Base-by-base conservation (phyloP, 2,888 invertebrate genomes). In the Margaritifera margaritifera region DNA sequence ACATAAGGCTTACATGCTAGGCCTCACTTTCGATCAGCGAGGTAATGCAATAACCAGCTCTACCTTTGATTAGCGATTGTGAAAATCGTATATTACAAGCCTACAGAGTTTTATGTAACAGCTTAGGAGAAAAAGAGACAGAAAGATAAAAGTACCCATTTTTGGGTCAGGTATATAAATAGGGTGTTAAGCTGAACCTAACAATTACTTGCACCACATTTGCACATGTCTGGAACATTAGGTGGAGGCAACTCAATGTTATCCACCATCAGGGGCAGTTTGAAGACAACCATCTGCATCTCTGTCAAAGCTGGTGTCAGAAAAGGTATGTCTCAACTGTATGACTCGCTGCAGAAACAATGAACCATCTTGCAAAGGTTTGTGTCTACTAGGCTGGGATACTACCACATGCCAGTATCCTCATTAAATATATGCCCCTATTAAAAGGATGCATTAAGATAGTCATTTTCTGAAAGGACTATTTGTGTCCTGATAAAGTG, bases 361-460 rank as follows among this genome's bases (percentile, higher is more conserved):
- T 6, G 58, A 58, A 19, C 58, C 25, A 58, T 58, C 58, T 19
- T 58, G 18, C 1, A 24, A 20, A 2, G 58, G 58, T 58, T 1
- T 20, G 1, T 58, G 58, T 5, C 4, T 58, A 24, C 25, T 58
- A 58, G 15, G 24, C 22, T 25, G 6, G 58, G 58, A 24, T 6
- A 58, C 24, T 58, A 22, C 25, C 58, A 25, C 5, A 58, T 1
- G 18, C 58, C 58, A 19, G 58, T 18, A 8, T 22, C 58, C 22
- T 3, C 58, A 57, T 57, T 57, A 57, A 57, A 56, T 56, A n/a
- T 56, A n/a, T 56, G 57, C 22, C 57, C 57, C 57, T 56, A n/a
- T 22, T 22, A 8, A 57, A 57, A 57, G 4, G 19, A 22, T 25
- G 22, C 4, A 57, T n/a, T 25, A 57, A 57, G 4, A 18, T 4